Conservation (phyloP, 2,888 invertebrate genomes). For the Desoria tigrina region DNA sequence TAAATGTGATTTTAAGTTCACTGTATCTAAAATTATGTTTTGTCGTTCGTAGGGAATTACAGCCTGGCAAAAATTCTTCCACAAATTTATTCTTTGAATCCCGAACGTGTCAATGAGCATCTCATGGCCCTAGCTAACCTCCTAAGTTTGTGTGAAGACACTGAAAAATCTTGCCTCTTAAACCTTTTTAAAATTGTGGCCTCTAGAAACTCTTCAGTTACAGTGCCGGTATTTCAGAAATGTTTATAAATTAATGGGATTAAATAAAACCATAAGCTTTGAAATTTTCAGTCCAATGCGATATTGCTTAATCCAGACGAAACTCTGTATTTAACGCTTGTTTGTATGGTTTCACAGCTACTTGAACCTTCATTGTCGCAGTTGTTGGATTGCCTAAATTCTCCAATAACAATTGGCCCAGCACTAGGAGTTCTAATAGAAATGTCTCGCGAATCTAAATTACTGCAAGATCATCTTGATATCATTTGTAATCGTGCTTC, state of each 20-base stretch:
- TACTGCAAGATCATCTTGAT: constrained; percentile 31
- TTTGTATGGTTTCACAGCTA: constrained; percentile 60
- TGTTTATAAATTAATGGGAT: neutral
- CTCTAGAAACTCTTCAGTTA: constrained; percentile 25
- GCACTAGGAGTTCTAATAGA: constrained; percentile 42
- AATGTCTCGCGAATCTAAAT: constrained; percentile 29
- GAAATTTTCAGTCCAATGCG: no score
- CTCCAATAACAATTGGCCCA: constrained; percentile 60
- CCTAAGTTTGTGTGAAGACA: constrained; percentile 78
- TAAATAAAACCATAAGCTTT: neutral
- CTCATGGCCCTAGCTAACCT: constrained; percentile 78
- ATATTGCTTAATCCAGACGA: neutral
- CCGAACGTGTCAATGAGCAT: constrained; percentile 81
- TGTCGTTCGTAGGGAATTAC: constrained; percentile 69
- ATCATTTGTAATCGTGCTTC: constrained; percentile 23
- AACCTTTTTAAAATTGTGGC: constrained; percentile 81
- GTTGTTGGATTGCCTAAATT: constrained; percentile 73
- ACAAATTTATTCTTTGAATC: constrained; percentile 85
- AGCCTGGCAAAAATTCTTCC: constrained; percentile 83
- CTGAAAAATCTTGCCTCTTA: constrained; percentile 81
- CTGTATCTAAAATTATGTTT: no score
- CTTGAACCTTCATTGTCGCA: constrained; percentile 79
- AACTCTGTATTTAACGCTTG: no score
- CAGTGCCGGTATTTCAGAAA: constrained; percentile 13
- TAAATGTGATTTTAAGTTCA: neutral